Conservation (phyloP, 35 echinoderm and acorn worm species). For the Patiria miniata region DNA sequence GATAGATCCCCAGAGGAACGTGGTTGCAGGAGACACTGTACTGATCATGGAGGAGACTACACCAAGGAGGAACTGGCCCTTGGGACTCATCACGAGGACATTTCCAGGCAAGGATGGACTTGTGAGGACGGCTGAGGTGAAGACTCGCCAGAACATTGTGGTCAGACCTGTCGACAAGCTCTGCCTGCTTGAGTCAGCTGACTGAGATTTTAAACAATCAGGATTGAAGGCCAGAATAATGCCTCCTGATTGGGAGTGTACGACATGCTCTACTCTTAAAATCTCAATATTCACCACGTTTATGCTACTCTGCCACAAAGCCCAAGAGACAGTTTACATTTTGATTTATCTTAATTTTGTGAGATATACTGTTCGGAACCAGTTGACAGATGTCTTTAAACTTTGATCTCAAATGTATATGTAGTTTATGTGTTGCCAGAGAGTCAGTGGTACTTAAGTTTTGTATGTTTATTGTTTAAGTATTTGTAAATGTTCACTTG, state of each 20-base stretch:
- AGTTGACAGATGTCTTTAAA: no score
- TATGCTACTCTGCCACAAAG: no score
- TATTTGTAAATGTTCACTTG: no score
- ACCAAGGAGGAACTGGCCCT: constrained; percentile 40
- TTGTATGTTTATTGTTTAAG: no score
- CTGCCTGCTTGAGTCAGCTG: not conserved
- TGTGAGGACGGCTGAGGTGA: constrained; percentile 19
- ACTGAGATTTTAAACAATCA: not conserved
- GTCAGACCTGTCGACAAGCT: constrained; percentile 35
- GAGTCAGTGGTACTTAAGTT: no score
- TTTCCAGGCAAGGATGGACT: constrained; percentile 18
- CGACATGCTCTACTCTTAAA: no score
- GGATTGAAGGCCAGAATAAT: not conserved
- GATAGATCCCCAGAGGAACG: constrained; percentile 13
- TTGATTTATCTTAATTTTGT: no score
- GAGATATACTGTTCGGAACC: no score
- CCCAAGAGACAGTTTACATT: no score
- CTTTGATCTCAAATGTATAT: no score
- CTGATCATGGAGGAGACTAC: constrained; percentile 18
- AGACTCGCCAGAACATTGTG: not conserved
- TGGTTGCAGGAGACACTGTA: constrained; percentile 36
- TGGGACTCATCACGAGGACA: constrained; percentile 10
- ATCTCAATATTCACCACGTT: no score
- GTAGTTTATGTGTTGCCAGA: no score
- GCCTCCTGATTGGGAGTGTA: not conserved